Conservation (phyloP, 2,888 invertebrate species). For the Tinea trinotella region DNA sequence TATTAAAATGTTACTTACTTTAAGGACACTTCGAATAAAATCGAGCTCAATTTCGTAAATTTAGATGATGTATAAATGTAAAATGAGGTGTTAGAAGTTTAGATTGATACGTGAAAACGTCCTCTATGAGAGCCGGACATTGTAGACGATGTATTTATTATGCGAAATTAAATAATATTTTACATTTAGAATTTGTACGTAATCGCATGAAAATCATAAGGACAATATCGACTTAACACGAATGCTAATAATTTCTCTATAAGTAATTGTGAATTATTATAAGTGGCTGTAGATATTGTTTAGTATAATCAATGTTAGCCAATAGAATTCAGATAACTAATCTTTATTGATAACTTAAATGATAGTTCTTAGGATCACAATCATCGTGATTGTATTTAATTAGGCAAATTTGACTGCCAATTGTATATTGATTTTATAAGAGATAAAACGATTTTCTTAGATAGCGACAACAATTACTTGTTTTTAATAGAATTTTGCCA, state of each 20-base stretch:
- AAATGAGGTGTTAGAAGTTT: slow-evolving; percentile 42
- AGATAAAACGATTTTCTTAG: slow-evolving; percentile 55
- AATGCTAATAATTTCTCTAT: slow-evolving; percentile 54
- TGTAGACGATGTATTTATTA: slow-evolving; percentile 49
- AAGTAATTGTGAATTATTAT: slow-evolving; percentile 40
- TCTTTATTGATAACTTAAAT: slow-evolving; percentile 27
- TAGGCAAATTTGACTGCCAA: slow-evolving; percentile 70
- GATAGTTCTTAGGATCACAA: slow-evolving; percentile 46
- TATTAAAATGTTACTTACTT: slow-evolving; percentile 19
- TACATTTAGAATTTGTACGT: slow-evolving; percentile 60
- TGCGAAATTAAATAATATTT: slow-evolving; percentile 33
- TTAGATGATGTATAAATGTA: slow-evolving; percentile 56
- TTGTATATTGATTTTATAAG: slow-evolving; percentile 55
- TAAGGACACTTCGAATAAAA: slow-evolving; percentile 60
- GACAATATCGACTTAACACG: slow-evolving; percentile 69
- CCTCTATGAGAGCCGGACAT: slow-evolving; percentile 59
- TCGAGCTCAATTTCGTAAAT: slow-evolving; percentile 67
- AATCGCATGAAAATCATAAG: slow-evolving; percentile 66
- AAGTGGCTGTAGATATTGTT: slow-evolving; percentile 60
- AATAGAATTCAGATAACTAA: slow-evolving; percentile 34
- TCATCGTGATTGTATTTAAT: slow-evolving; percentile 59
- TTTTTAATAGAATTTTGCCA: slow-evolving; percentile 63
- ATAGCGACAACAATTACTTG: slow-evolving; percentile 53
- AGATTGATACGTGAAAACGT: slow-evolving; percentile 48
- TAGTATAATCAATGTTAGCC: slow-evolving; percentile 41